Evolutionary conservation across 2,888 invertebrate genomes (phyloP).

Genomic region (Allophyes oxyacanthae): DNA sequence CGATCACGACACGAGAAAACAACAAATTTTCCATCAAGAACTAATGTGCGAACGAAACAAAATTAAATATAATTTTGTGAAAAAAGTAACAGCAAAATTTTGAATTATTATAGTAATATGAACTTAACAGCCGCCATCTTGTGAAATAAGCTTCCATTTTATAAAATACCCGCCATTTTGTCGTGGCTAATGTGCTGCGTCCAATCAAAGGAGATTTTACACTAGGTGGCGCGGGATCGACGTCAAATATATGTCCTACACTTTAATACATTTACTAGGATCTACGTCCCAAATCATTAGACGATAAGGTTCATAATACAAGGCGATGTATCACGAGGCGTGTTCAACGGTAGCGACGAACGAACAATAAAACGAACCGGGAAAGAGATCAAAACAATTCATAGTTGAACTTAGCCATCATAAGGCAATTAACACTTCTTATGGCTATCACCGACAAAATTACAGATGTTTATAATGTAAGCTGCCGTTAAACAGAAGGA

Average conservation of each 20-base stretch:
- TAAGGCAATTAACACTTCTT: not conserved
- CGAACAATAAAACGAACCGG: slow-evolving; percentile 32
- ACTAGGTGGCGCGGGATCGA: slow-evolving; percentile 30
- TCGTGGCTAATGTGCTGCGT: slow-evolving; percentile 42
- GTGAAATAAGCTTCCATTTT: slow-evolving; percentile 14
- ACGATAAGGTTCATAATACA: slow-evolving; percentile 37
- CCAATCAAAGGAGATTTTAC: slow-evolving; percentile 35
- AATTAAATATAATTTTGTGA: no score
- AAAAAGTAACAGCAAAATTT: no score
- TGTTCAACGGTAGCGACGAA: slow-evolving; percentile 34
- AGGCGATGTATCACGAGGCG: slow-evolving; percentile 41
- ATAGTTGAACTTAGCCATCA: slow-evolving; percentile 4
- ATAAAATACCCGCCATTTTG: slow-evolving; percentile 11
- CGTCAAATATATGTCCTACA: slow-evolving; percentile 34
- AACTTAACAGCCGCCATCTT: slow-evolving; percentile 16
- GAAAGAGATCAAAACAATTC: not conserved
- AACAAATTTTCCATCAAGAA: no score
- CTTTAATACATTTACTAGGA: slow-evolving; percentile 40
- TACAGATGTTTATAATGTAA: no score
- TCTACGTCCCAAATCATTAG: slow-evolving; percentile 37
- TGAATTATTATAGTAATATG: no score
- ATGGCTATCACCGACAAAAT: no score
- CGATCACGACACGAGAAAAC: slow-evolving; percentile 16
- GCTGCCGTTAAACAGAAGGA: no score
- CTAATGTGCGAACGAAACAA: no score